Evolutionary conservation across 2,797 vertebrate species (phyloP).

Genomic region (Prunella strophiata): DNA sequence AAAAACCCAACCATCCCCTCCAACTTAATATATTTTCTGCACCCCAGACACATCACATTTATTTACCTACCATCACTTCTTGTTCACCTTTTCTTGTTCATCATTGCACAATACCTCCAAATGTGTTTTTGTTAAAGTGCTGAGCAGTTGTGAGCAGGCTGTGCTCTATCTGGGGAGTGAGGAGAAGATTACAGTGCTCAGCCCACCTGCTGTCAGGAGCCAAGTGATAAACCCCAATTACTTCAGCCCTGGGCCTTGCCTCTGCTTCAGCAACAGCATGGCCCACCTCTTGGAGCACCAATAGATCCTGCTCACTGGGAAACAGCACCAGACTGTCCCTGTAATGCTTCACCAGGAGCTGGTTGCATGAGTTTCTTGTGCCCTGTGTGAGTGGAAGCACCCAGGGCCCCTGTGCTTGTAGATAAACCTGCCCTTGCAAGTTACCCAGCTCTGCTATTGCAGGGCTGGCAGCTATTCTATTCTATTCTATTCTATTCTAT

Average conservation of each 20-base stretch:
- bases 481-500: not conserved
- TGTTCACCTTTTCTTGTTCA: not conserved
- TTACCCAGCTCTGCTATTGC: not conserved
- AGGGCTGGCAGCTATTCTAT: not conserved
- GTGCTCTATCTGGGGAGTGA: not conserved
- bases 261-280: not conserved
- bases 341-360: not conserved
- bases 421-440: not conserved
- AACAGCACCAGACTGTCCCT: not conserved
- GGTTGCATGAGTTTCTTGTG: not conserved
- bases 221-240: not conserved
- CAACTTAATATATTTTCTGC: not conserved
- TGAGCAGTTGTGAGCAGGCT: not conserved
- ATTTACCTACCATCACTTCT: not conserved
- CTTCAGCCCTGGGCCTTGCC: not conserved
- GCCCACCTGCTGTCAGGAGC: not conserved
- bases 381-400: not conserved
- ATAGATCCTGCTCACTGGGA: not conserved
- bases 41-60: not conserved
- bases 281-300: not conserved
- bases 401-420: rapidly evolving
- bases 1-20: rapidly evolving
- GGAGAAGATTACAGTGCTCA: not conserved
- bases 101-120: not conserved
- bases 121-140: not conserved